phyloP scores from a whole-genome alignment of 2,888 invertebrate species.

The Globia sparganii region DNA sequence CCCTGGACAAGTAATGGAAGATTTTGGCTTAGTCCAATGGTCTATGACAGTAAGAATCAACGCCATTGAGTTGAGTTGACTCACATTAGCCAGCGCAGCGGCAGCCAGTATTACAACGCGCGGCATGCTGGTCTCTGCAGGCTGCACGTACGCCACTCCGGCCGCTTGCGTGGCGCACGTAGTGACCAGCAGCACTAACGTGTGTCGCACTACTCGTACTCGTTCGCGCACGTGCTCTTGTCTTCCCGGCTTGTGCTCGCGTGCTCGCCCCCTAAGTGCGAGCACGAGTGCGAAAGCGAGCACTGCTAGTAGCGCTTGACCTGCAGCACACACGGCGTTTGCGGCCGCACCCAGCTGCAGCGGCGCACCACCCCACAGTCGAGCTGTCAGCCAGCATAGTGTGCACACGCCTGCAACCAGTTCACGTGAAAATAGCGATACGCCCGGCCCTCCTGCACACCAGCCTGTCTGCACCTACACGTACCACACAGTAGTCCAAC shows the following conservation, averaged over 20 bases:
- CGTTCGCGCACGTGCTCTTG: constrained; percentile 87
- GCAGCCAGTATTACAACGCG: constrained; percentile 80
- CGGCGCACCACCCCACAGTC: constrained; percentile 92
- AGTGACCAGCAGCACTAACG: constrained; percentile 79
- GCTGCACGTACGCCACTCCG: constrained; percentile 85
- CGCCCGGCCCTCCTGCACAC: background rate
- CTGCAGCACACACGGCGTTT: constrained; percentile 92
- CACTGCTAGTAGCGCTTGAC: constrained; percentile 92
- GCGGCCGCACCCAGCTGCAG: constrained; percentile 89
- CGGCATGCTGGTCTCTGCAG: constrained; percentile 76
- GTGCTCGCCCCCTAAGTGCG: constrained; percentile 19
- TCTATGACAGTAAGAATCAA: background rate
- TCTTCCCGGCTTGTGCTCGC: constrained; percentile 68
- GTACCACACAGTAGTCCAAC: constrained; percentile 92
- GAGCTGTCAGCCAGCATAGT: constrained; percentile 92
- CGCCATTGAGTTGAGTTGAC: constrained; percentile 35
- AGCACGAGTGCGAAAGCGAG: constrained; percentile 93
- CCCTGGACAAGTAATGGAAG: constrained; percentile 81
- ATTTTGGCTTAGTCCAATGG: background rate
- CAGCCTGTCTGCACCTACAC: background rate
- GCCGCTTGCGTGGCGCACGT: constrained; percentile 83
- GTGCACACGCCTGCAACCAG: constrained; percentile 91
- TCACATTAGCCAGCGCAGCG: constrained; percentile 83
- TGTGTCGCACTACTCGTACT: constrained; percentile 79
- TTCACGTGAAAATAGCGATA: background rate